Conservation (phyloP, 2,888 invertebrate species). For the Leucozona laternaria region DNA sequence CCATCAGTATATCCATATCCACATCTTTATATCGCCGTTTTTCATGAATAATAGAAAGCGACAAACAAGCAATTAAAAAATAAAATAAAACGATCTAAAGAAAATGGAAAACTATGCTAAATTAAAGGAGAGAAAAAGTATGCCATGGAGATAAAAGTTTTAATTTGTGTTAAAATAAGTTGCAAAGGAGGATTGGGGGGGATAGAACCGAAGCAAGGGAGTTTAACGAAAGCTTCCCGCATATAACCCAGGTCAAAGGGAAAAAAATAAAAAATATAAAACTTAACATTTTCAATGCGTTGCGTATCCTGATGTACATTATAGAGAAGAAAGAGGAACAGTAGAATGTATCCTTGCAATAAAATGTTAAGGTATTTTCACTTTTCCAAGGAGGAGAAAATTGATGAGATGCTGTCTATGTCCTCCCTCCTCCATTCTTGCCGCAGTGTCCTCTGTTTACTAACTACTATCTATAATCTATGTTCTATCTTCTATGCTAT, state of each 20-base stretch:
- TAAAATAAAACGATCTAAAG: conserved; percentile 35
- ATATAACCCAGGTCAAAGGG: background rate
- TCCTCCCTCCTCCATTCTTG: conserved; percentile 41
- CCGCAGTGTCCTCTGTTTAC: conserved; percentile 46
- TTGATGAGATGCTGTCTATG: conserved; percentile 68
- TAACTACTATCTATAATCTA: conserved; percentile 20
- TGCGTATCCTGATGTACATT: background rate
- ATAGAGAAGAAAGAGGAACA: background rate
- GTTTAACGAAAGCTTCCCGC: conserved; percentile 7
- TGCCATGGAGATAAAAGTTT: conserved; percentile 71
- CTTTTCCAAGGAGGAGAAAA: conserved; percentile 34
- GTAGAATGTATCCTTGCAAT: background rate
- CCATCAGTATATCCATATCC: background rate
- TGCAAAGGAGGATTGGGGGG: conserved; percentile 32
- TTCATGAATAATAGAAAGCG: conserved; percentile 40
- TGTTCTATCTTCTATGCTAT: background rate
- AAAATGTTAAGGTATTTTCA: conserved; percentile 34
- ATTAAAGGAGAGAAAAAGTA: conserved; percentile 49
- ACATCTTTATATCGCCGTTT: conserved; percentile 5
- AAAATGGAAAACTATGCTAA: conserved; percentile 59
- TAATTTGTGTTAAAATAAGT: conserved; percentile 74
- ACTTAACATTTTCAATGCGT: background rate
- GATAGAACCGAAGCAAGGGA: conserved; percentile 38
- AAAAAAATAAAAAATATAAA: background rate
- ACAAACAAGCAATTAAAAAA: conserved; percentile 63